Evolutionary conservation across 2,797 vertebrate genomes (phyloP).

Genomic region (Crenichthys baileyi): DNA sequence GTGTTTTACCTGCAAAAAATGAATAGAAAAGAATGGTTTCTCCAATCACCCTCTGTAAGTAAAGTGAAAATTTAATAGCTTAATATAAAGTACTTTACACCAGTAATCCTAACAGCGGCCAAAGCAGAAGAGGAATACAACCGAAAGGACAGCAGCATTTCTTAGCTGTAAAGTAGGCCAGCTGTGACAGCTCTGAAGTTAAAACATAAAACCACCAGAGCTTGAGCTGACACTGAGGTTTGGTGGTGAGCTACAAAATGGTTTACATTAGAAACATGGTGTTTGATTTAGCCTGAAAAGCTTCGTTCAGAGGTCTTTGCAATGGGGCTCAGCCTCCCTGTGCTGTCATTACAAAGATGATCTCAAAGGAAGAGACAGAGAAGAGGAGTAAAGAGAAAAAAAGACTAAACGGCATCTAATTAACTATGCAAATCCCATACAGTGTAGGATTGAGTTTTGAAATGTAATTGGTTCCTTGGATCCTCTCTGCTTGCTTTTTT

Average conservation of each 20-base stretch:
- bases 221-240: conserved; percentile 57
- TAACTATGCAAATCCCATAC: conserved; percentile 82
- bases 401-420: conserved; percentile 70
- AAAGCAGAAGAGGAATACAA: conserved; percentile 26
- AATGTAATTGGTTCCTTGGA: conserved; percentile 80
- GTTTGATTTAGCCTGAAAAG: conserved; percentile 80
- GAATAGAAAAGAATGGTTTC: background rate
- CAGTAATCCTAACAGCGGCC: conserved; percentile 45
- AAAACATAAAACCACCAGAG: conserved; percentile 6
- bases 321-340: conserved; percentile 67
- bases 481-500: conserved; percentile 62
- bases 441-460: conserved; percentile 74
- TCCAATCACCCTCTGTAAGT: conserved; percentile 31
- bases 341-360: conserved; percentile 81
- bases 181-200: conserved; percentile 27
- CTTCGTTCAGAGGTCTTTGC: conserved; percentile 74
- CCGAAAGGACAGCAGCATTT: conserved; percentile 46
- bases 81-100: conserved; percentile 44
- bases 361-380: conserved; percentile 55
- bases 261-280: conserved; percentile 73
- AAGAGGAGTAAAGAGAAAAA: conserved; percentile 26
- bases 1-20: background rate
- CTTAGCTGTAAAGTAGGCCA: conserved; percentile 59
- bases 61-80: conserved; percentile 28
- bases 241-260: conserved; percentile 58